A percentile compares a stretch with the other conserved stretches of the same genome.
Evolutionary conservation across 92 coral and sea anemone species (phyloP).

Genomic region (Epizoanthus rinbou): DNA sequence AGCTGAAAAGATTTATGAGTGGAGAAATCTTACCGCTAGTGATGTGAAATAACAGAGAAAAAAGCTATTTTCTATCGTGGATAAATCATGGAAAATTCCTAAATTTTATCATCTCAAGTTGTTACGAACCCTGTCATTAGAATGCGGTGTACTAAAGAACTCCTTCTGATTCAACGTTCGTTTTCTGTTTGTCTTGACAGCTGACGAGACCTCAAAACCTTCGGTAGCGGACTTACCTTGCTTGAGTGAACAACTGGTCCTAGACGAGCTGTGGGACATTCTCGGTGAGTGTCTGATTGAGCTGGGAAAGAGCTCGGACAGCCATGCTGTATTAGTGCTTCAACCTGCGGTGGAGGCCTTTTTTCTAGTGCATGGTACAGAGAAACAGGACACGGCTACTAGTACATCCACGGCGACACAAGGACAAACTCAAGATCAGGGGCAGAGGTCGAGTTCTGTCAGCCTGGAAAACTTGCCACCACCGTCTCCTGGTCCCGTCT

Average conservation of each 20-base stretch:
- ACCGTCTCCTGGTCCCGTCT: conserved; percentile 88
- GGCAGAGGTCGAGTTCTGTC: conserved; percentile 65
- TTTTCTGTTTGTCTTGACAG: conserved; percentile 4
- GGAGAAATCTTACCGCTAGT: too few species aligned
- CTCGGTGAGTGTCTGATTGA: conserved; percentile 93
- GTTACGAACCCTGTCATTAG: background rate
- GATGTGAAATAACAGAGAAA: too few species aligned
- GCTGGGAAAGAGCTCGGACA: conserved; percentile 92
- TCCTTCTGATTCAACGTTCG: too few species aligned
- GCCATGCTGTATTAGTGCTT: conserved; percentile 95
- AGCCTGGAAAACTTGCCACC: conserved; percentile 72
- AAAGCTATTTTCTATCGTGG: too few species aligned
- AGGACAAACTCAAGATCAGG: conserved; percentile 54
- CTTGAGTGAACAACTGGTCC: conserved; percentile 83
- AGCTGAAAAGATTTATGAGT: too few species aligned
- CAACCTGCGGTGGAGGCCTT: conserved; percentile 99
- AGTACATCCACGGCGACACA: conserved; percentile 48
- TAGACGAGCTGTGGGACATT: conserved; percentile 96
- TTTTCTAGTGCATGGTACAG: conserved; percentile 97
- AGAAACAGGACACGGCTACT: conserved; percentile 70
- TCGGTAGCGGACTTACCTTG: conserved; percentile 72
- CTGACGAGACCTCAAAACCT: conserved; percentile 22
- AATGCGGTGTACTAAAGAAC: background rate
- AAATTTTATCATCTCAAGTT: too few species aligned
- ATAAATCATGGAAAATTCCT: too few species aligned